Evolutionary conservation across 2,797 vertebrate species (phyloP), one percentile per base, ranked within the genome.

Genomic region (Melanotaenia boesemani): DNA sequence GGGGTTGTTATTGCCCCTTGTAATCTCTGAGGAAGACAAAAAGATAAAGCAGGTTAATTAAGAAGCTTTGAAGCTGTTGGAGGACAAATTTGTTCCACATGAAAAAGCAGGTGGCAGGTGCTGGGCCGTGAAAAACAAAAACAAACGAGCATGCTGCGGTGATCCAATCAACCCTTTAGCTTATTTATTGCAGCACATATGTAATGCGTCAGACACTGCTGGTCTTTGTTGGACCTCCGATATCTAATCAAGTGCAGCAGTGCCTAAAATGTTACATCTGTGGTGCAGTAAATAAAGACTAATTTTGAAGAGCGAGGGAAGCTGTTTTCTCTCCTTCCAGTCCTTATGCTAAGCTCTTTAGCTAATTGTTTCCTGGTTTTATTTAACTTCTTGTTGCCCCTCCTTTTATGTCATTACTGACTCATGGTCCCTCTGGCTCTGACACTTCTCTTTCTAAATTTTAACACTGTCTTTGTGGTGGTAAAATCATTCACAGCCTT

Each of bases 181-280:
- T 26, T 55, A 13, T 55, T 55, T 55, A 55, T 26, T 55, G 52
- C 52, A 26, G 22, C 52, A 54, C 26, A 55, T 55, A 55, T 55
- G 52, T 55, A 26, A 6, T 55, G 52, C 24, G 24, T 55, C 52
- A 55, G 52, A 55, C 22, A 26, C 52, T 55, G 12, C 24, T 46
- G 41, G 41, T 46, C 41, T 55, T 26, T 24, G 52, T 55, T 24
- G 12, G 10, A 11, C 52, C 52, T 55, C 52, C 13, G 13, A 24
- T 55, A 13, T 55, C 24, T 55, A 55, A 55, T 54, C 24, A 55
- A 55, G 12, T 55, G 24, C 52, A 55, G 52, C 22, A 55, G 52
- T 13, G 6, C 52, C 28, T 8, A 4, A 15, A n/a, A 55, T 55
- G 52, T 55, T 55, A 26, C 22, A 26, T 55, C 52, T 55, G 24